Evolutionary conservation across 2,797 vertebrate genomes (phyloP), one percentile per base, ranked within the genome.

Genomic region (Helicolenus hilgendorfi): DNA sequence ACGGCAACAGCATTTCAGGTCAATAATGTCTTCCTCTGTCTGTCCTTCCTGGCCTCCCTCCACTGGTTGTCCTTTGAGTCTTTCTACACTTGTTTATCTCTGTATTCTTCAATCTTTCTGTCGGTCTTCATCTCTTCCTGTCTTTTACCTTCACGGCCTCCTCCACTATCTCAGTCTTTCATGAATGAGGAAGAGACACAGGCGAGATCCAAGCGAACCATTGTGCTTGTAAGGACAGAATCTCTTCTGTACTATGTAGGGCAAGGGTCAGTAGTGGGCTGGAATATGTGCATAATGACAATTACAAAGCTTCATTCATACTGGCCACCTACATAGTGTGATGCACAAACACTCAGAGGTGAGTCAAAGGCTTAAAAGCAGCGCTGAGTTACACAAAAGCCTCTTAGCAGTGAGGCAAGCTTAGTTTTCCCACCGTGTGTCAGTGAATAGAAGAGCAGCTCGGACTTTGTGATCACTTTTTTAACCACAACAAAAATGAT

Each of bases 21-120:
- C 92, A 92, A 88, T 96, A 92, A 95, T 91, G 59, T 88, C 69
- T 89, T 81, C 86, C 55, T 59, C 49, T 41, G 15, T 53, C 72
- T 72, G 29, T 59, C 35, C 77, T 75, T 70, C 59, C 68, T 83
- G 59, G 63, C 14, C 70, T 78, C 31, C 59, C 38, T 72, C 35
- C 45, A 22, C 24, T 15, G 33, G 10, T n/a, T 68, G 78, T 70
- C n/a, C 15, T 79, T 79, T 60, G 56, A 11, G 29, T 62, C 14
- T 63, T 31, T 81, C 78, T 73, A 22, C 58, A 65, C 69, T 70
- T 87, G 65, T 77, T 79, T 75, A 72, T 78, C 45, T 72, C 53
- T 84, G 38, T 41, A 36, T 56, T 59, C 24, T 18, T 49, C 26
- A 7, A 24, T 72, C 29, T 69, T n/a, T 67, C 20, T 27, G 3